Conservation (phyloP, 2,888 invertebrate species). For the Apotomis turbidana region DNA sequence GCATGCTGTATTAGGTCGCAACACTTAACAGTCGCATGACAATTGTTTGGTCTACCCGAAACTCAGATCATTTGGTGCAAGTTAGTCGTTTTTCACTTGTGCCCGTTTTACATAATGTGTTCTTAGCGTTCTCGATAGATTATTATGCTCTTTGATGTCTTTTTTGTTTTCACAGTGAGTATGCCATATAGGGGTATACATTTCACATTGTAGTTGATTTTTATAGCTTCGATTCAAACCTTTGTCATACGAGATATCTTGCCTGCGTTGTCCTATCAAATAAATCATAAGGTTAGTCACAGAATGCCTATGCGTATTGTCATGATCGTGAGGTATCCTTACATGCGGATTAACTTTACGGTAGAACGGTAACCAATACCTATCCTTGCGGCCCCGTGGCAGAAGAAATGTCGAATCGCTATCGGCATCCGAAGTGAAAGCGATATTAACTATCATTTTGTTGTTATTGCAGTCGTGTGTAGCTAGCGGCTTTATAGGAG, state of each 20-base stretch:
- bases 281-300: neutral
- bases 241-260: neutral
- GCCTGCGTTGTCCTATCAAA: neutral
- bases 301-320: neutral
- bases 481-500: neutral
- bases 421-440: neutral
- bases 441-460: neutral
- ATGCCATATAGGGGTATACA: neutral
- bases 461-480: neutral
- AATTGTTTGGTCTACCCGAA: neutral
- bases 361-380: neutral
- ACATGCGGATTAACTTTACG: neutral
- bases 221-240: neutral
- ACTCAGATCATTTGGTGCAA: no score
- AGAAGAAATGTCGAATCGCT: neutral
- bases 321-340: neutral
- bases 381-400: neutral
- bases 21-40: neutral
- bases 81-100: no score
- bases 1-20: neutral
- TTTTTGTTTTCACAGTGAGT: neutral
- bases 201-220: neutral
- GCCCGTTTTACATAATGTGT: no score
- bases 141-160: neutral
- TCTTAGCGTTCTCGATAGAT: no score